Evolutionary conservation across 1,140 invertebrate species (phyloP).

Genomic region (Mizuhopecten yessoensis): DNA sequence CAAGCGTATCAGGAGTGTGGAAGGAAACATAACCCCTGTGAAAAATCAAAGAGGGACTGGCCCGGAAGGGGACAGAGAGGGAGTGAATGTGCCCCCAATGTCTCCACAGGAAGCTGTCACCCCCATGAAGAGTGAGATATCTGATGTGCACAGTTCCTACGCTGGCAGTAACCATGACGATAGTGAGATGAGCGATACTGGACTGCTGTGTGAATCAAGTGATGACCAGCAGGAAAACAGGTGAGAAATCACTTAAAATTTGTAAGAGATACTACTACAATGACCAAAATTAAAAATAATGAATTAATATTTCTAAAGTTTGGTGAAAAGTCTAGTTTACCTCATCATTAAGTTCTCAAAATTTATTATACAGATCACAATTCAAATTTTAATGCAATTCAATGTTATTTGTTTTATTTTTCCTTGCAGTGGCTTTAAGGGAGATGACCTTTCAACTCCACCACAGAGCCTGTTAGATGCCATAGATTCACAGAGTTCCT

Average conservation of each 20-base stretch:
- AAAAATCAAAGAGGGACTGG: constrained; percentile 43
- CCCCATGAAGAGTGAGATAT: constrained; percentile 47
- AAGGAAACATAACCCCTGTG: background rate
- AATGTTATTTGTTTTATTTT: constrained; percentile 10
- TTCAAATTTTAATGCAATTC: too few species aligned
- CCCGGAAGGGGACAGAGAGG: background rate
- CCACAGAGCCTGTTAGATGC: constrained; percentile 66
- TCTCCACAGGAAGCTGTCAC: constrained; percentile 46
- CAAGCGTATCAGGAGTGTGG: constrained; percentile 27
- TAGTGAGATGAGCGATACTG: constrained; percentile 64
- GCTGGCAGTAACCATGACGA: constrained; percentile 65
- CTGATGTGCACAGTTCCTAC: constrained; percentile 70
- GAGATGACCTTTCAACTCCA: constrained; percentile 55
- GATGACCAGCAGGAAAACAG: constrained; percentile 46
- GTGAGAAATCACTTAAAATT: too few species aligned
- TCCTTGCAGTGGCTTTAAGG: constrained; percentile 19
- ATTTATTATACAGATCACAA: too few species aligned
- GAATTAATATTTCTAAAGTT: too few species aligned
- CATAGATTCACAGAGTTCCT: constrained; percentile 54
- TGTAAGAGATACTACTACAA: too few species aligned
- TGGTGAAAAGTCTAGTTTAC: too few species aligned
- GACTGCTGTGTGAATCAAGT: constrained; percentile 48
- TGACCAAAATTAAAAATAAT: too few species aligned
- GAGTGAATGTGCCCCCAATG: background rate
- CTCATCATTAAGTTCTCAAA: too few species aligned